Conservation (phyloP, 2,113 vertebrate genomes). For the Canis aureus region DNA sequence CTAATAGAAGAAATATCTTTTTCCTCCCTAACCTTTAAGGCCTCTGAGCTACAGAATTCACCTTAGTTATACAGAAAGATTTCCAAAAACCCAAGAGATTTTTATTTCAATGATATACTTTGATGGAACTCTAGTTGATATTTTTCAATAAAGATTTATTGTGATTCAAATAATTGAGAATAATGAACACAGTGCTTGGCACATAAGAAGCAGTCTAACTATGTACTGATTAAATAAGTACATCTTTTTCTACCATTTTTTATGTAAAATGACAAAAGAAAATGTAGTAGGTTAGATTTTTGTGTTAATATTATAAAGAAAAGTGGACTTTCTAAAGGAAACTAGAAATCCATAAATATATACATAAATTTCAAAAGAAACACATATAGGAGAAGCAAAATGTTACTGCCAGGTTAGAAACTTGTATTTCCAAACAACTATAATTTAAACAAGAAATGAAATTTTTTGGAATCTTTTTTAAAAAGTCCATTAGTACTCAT, state of each 20-base stretch:
- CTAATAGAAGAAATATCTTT: background rate
- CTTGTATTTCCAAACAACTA: conserved; percentile 45
- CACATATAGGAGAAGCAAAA: background rate
- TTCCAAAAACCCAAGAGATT: background rate
- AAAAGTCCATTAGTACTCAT: conserved; percentile 53
- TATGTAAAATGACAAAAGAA: background rate
- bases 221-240: conserved; percentile 6
- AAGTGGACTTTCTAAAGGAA: conserved; percentile 27
- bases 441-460: background rate
- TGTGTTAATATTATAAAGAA: conserved; percentile 53
- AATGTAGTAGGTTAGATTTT: background rate
- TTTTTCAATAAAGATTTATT: conserved; percentile 19
- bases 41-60: background rate
- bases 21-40: background rate
- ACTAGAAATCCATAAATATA: background rate
- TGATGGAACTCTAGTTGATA: background rate
- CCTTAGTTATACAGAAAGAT: background rate
- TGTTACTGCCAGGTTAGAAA: background rate
- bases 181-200: background rate
- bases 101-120: background rate
- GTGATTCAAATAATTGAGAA: background rate
- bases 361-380: conserved; percentile 9
- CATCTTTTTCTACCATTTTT: background rate
- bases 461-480: conserved; percentile 48
- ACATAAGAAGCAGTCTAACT: background rate